These are phyloP conservation scores for Macroglossus sobrinus DNA, from an alignment of 2,113 vertebrate species.

Conservation along the genomic window DNA sequence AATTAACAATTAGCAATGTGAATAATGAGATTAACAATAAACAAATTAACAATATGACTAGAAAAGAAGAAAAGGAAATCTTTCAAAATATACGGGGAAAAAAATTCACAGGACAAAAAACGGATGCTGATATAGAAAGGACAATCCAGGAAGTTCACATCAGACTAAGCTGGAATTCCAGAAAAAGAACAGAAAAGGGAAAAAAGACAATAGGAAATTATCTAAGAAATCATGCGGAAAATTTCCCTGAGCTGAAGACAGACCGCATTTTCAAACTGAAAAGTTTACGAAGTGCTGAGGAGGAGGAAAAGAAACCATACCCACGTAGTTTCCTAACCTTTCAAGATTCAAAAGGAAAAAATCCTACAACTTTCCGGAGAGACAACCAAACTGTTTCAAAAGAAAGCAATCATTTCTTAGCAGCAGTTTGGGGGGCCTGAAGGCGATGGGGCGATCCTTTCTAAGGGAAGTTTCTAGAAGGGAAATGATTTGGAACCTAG, in stretches of 20 bases:
- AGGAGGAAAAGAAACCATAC: not conserved
- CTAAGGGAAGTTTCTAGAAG: not conserved
- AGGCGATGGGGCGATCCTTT: not conserved
- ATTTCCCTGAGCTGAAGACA: not conserved
- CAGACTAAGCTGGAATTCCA: not conserved
- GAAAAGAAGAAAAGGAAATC: constrained; percentile 3
- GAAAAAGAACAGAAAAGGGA: not conserved
- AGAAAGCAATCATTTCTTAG: not conserved
- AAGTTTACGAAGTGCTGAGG: not conserved
- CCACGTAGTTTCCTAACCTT: not conserved
- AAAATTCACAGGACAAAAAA: not conserved
- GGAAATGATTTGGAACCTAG: not conserved
- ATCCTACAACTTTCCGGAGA: not conserved
- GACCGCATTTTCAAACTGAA: not conserved
- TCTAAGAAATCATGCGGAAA: not conserved
- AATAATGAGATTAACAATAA: too few relatives aligned
- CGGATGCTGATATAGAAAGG: not conserved
- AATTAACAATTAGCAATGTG: not conserved
- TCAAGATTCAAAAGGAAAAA: not conserved
- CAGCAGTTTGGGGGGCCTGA: not conserved
- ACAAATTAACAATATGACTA: not conserved
- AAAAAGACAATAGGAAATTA: not conserved
- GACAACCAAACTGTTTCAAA: not conserved
- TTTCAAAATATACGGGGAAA: not conserved
- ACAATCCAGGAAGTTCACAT: not conserved